Evolutionary conservation across 1,140 invertebrate species (phyloP).

Genomic region (Trigoniulus corallinus): DNA sequence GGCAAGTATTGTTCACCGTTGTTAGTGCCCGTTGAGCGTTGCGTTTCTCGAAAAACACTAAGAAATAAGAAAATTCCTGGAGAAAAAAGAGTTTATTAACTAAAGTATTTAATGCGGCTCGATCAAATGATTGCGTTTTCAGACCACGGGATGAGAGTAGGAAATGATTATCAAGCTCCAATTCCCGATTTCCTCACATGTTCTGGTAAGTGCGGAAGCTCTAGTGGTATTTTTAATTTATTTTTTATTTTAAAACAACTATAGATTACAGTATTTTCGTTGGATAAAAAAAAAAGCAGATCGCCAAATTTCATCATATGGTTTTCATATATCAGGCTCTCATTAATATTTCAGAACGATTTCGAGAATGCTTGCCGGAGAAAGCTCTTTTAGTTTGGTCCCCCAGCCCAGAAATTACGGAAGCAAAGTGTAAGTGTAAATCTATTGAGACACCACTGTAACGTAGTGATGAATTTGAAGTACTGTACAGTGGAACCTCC

Average conservation of each 20-base stretch:
- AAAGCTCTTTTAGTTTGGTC: constrained; percentile 89
- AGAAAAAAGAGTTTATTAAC: too few species aligned
- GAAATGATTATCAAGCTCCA: constrained; percentile 79
- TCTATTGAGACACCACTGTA: too few species aligned
- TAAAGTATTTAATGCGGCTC: too few species aligned
- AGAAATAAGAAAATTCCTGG: constrained; percentile 54
- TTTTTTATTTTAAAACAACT: neutral
- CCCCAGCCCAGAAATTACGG: constrained; percentile 69
- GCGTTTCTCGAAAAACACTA: too few species aligned
- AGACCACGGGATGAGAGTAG: constrained; percentile 84
- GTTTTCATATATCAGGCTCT: constrained; percentile 1
- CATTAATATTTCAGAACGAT: constrained; percentile 23
- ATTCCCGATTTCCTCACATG: constrained; percentile 54
- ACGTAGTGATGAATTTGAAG: too few species aligned
- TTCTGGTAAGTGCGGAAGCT: constrained; percentile 30
- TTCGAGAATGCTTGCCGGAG: constrained; percentile 40
- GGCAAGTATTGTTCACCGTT: constrained; percentile 6
- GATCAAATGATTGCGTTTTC: too few species aligned
- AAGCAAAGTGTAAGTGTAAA: constrained; percentile 60
- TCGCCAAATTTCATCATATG: constrained; percentile 4
- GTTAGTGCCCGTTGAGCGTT: too few species aligned
- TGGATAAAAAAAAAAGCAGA: neutral
- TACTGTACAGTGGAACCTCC: too few species aligned
- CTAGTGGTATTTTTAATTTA: constrained; percentile 7
- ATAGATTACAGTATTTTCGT: neutral